phyloP scores from a whole-genome alignment of 1,140 invertebrate genomes.

The Aphaenogaster floridana region DNA sequence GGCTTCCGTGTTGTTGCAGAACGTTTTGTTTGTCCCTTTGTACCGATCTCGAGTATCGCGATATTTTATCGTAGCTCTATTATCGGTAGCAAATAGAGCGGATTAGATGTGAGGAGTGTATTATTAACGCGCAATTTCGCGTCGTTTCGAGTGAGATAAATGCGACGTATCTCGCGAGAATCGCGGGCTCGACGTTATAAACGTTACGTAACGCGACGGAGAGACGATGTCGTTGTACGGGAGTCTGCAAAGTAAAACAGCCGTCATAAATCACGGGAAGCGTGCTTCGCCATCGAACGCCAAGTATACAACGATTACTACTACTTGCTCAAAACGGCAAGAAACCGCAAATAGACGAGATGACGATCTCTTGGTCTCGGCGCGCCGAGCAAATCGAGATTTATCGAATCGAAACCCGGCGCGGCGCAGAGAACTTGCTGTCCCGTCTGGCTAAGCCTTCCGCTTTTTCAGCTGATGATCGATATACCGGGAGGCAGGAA shows the following conservation, averaged over 20 bases:
- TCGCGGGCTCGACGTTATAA: slow-evolving; percentile 10
- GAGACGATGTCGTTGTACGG: slow-evolving; percentile 17
- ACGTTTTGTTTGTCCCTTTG: not conserved
- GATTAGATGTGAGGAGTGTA: slow-evolving; percentile 9
- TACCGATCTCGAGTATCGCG: not conserved
- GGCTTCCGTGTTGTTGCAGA: not conserved
- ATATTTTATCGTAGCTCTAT: slow-evolving; percentile 32
- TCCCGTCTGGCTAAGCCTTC: slow-evolving; percentile 37
- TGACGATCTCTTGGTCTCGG: slow-evolving; percentile 44
- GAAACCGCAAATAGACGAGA: slow-evolving; percentile 32
- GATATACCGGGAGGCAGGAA: slow-evolving; percentile 33
- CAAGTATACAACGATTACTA: not conserved
- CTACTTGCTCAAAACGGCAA: not conserved
- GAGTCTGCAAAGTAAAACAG: slow-evolving; percentile 30
- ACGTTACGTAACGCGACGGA: slow-evolving; percentile 27
- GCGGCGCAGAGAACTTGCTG: slow-evolving; percentile 62
- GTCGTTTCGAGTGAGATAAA: slow-evolving; percentile 48
- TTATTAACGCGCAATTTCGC: slow-evolving; percentile 46
- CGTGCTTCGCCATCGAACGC: slow-evolving; percentile 24
- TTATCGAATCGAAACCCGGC: slow-evolving; percentile 69
- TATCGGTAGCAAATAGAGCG: slow-evolving; percentile 50
- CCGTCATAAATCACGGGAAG: slow-evolving; percentile 46
- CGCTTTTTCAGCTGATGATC: slow-evolving; percentile 69
- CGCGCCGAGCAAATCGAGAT: slow-evolving; percentile 15
- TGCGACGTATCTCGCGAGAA: slow-evolving; percentile 40